phyloP scores from a whole-genome alignment of 2,888 invertebrate species.

The Rhogogaster chlorosoma region DNA sequence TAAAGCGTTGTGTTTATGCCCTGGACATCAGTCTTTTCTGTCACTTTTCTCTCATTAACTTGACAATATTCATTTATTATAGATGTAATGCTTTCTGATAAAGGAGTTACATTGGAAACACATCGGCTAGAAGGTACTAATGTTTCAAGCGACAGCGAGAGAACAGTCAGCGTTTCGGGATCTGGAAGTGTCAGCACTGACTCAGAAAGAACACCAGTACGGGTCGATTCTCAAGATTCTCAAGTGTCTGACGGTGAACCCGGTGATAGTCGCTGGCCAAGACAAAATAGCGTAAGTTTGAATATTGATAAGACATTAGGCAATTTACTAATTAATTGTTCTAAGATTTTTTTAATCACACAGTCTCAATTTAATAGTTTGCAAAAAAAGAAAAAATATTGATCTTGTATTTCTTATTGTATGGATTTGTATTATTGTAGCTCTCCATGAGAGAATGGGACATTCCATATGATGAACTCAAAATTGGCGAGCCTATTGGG shows the following conservation, averaged over 20 bases:
- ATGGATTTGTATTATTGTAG: constrained; percentile 76
- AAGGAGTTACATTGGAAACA: constrained; percentile 80
- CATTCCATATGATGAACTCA: constrained; percentile 97
- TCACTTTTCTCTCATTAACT: neutral
- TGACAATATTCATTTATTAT: constrained; percentile 50
- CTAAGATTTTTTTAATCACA: neutral
- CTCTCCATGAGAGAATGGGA: constrained; percentile 97
- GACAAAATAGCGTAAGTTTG: constrained; percentile 88
- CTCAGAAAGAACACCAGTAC: constrained; percentile 89
- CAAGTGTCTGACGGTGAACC: constrained; percentile 85
- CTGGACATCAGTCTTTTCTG: neutral
- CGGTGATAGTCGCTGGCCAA: constrained; percentile 83
- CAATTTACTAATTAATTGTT: neutral
- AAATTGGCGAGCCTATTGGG: constrained; percentile 92
- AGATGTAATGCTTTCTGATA: constrained; percentile 76
- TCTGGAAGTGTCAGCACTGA: constrained; percentile 87
- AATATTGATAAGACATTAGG: neutral
- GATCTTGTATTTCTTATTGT: too few species aligned
- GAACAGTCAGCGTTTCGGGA: constrained; percentile 86
- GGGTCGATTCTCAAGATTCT: constrained; percentile 91
- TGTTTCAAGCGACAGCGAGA: constrained; percentile 85
- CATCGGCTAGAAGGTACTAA: constrained; percentile 80
- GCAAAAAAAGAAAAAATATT: too few species aligned
- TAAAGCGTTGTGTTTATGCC: constrained; percentile 10
- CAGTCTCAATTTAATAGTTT: too few species aligned